Evolutionary conservation across 1,140 invertebrate species (phyloP), one percentile per base, ranked within the genome.

Genomic region (Bicyclus anynana): DNA sequence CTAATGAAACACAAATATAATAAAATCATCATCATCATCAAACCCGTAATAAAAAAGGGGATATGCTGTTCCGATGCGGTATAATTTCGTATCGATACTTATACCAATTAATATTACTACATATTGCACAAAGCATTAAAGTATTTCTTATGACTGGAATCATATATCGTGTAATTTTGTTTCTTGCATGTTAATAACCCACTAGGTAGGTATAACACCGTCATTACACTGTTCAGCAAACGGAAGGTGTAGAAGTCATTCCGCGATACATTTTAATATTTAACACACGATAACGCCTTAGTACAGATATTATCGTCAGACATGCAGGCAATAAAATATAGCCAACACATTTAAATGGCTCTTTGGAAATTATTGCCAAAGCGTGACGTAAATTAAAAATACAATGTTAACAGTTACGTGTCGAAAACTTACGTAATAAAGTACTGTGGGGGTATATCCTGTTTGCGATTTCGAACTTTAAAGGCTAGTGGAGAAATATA

Each of bases 291-390:
- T 47, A 7, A 35, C 29, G 29, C 14, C 42, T 47, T 7, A 54
- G 53, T 53, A 55, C 46, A 51, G 49, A 50, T 55, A 51, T 61
- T 51, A 58, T 58, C 56, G 20, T 23, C 16, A 46, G 38, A 51
- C 47, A 55, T 61, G 47, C 38, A 50, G 20, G 59, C 48, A 51
- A 55, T 61, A 61, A 61, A 55, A 46, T 55, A 55, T 37, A 51
- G 44, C 53, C 53, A 51, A 54, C 48, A 55, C 38, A 54, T 61
- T 55, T 61, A 61, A 61, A 61, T 55, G 38, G 37, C 48, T 61
- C 48, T 61, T 61, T 42, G 51, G 40, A 61, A 61, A 38, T 61
- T 61, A 61, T 61, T 55, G 53, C 59, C 9, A 51, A 61, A 55
- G 52, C 59, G 53, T 61, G 59, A 61, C 40, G 38, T 46, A 61